Evolutionary conservation across 2,113 vertebrate genomes (phyloP).

Genomic region (Labeo rohita): DNA sequence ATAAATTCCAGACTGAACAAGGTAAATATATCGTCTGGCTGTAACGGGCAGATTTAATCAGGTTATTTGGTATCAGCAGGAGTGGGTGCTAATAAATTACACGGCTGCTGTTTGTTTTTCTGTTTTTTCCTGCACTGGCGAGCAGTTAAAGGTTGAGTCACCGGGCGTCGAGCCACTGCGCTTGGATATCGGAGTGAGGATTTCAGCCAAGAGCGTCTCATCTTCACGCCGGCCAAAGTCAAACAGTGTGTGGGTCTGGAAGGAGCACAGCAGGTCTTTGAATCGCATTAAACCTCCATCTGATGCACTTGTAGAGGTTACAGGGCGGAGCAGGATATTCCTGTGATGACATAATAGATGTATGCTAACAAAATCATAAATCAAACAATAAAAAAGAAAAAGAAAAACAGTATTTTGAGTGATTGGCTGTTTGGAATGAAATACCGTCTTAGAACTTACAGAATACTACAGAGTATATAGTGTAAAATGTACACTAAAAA

Average conservation of each 20-base stretch:
- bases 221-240: constrained; percentile 36
- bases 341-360: neutral
- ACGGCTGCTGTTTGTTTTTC: constrained; percentile 25
- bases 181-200: neutral
- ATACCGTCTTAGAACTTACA: too few species aligned
- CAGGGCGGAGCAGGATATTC: neutral
- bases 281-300: constrained; percentile 36
- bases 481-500: too few species aligned
- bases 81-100: constrained; percentile 23
- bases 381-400: neutral
- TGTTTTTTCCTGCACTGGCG: constrained; percentile 1
- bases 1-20: neutral
- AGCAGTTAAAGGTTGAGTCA: constrained; percentile 45
- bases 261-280: neutral
- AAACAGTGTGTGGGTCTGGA: constrained; percentile 40
- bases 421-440: neutral
- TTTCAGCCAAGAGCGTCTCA: constrained; percentile 32
- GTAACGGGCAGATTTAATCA: constrained; percentile 7
- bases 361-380: neutral
- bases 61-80: neutral
- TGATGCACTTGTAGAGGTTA: neutral
- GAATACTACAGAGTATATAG: too few species aligned
- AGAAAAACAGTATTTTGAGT: neutral
- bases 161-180: constrained; percentile 24
- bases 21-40: neutral